phyloP scores from a whole-genome alignment of 2,888 invertebrate species.

The Micoletzkya japonica region DNA sequence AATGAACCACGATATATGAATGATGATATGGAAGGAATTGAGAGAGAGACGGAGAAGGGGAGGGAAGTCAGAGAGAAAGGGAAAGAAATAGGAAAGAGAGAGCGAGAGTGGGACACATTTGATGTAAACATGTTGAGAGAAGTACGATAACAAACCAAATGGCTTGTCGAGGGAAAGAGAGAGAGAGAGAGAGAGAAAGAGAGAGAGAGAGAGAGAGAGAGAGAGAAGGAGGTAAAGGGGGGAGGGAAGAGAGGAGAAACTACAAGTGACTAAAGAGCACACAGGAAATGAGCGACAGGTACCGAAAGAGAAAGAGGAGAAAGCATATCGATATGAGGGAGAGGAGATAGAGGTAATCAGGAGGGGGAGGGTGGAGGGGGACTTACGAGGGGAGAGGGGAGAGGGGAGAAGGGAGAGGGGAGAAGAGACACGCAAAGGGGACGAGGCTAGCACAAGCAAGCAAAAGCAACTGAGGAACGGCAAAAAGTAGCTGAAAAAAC shows the following conservation, averaged over 20 bases:
- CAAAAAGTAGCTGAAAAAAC: slow-evolving; percentile 1
- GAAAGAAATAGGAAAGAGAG: slow-evolving; percentile 15
- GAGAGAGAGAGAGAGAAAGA: not conserved
- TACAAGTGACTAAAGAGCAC: no score
- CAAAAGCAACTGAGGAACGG: slow-evolving; percentile 4
- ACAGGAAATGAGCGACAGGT: no score
- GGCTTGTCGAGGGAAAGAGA: not conserved
- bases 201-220: slow-evolving; percentile 11
- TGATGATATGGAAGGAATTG: not conserved
- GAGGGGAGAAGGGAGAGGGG: not conserved
- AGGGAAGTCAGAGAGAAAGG: not conserved
- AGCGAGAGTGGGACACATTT: no score
- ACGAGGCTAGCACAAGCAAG: not conserved
- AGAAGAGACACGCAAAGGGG: not conserved
- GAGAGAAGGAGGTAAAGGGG: not conserved
- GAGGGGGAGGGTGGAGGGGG: not conserved
- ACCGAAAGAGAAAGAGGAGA: not conserved
- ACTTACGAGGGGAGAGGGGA: slow-evolving; percentile 8
- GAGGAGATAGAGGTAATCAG: slow-evolving; percentile 9
- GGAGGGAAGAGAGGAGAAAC: no score
- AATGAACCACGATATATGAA: not conserved
- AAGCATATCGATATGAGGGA: not conserved
- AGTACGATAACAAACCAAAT: not conserved
- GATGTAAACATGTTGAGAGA: slow-evolving; percentile 3
- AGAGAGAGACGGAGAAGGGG: slow-evolving; percentile 5